phyloP scores from a whole-genome alignment of 2,797 vertebrate genomes.

The Buphagus erythrorhynchus region DNA sequence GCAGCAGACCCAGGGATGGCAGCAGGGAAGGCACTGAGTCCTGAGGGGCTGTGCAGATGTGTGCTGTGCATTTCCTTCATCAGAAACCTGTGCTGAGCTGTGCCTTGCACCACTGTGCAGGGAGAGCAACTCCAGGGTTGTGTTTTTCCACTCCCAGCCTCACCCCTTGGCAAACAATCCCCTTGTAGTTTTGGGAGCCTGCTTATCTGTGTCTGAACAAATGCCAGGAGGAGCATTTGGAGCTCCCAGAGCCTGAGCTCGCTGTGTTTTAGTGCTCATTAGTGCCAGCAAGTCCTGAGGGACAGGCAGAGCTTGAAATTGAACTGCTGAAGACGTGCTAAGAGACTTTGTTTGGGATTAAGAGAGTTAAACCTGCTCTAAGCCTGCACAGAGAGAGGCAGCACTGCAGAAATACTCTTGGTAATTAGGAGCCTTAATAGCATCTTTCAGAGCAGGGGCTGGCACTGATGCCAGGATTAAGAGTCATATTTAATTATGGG shows the following conservation, averaged over 20 bases:
- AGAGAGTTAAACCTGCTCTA: constrained; percentile 63
- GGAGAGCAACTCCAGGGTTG: not conserved
- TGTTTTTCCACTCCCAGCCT: not conserved
- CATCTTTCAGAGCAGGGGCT: constrained; percentile 3
- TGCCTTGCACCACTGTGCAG: not conserved
- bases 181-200: not conserved
- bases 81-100: not conserved
- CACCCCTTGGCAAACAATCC: not conserved
- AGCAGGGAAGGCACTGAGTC: not conserved
- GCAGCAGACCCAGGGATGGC: not conserved
- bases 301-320: constrained; percentile 52
- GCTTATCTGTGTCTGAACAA: constrained; percentile 4
- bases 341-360: constrained; percentile 64
- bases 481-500: constrained; percentile 18
- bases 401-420: not conserved
- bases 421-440: constrained; percentile 24
- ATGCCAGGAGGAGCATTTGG: constrained; percentile 13
- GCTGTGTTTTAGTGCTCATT: constrained; percentile 20
- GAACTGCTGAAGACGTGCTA: constrained; percentile 3
- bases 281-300: constrained; percentile 11
- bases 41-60: not conserved
- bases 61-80: not conserved
- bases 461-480: not conserved
- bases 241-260: not conserved
- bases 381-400: constrained; percentile 1